Conservation (phyloP, 2,113 vertebrate species). For the Vireo altiloquus region DNA sequence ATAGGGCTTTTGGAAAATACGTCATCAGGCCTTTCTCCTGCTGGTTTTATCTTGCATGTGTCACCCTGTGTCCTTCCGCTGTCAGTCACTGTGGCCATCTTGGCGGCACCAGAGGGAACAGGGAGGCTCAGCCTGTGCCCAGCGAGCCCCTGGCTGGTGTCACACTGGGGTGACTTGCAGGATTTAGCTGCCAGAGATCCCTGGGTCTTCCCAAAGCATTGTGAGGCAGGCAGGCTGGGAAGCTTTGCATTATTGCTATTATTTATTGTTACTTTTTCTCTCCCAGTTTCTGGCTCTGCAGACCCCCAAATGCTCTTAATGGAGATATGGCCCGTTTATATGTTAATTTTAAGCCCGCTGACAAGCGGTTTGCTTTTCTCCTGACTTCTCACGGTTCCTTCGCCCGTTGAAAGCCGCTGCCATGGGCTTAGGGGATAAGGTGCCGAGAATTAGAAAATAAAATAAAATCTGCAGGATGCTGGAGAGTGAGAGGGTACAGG, state of each 20-base stretch:
- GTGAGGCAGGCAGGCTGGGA: neutral
- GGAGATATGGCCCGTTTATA: neutral
- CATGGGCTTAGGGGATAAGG: slow-evolving; percentile 48
- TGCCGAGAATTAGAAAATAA: slow-evolving; percentile 26
- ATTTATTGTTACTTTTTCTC: neutral
- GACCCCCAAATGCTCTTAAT: slow-evolving; percentile 12
- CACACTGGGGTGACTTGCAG: rapidly evolving
- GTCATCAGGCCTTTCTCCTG: neutral
- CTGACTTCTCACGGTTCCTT: slow-evolving; percentile 1
- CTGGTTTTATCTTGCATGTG: rapidly evolving
- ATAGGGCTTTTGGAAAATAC: neutral
- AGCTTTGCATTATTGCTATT: neutral
- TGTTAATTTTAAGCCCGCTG: slow-evolving; percentile 48
- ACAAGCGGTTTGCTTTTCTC: slow-evolving; percentile 47
- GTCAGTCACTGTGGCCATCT: neutral
- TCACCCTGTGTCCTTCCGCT: neutral
- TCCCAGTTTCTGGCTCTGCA: neutral
- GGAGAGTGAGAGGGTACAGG: neutral
- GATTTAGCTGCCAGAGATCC: neutral
- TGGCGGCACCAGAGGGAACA: rapidly evolving
- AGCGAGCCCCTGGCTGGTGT: rapidly evolving
- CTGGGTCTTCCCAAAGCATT: rapidly evolving
- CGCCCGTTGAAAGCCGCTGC: neutral
- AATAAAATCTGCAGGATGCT: slow-evolving; percentile 33
- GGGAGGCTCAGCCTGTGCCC: neutral